Evolutionary conservation across 2,888 invertebrate species (phyloP).

Genomic region (Gortyna flavago): DNA sequence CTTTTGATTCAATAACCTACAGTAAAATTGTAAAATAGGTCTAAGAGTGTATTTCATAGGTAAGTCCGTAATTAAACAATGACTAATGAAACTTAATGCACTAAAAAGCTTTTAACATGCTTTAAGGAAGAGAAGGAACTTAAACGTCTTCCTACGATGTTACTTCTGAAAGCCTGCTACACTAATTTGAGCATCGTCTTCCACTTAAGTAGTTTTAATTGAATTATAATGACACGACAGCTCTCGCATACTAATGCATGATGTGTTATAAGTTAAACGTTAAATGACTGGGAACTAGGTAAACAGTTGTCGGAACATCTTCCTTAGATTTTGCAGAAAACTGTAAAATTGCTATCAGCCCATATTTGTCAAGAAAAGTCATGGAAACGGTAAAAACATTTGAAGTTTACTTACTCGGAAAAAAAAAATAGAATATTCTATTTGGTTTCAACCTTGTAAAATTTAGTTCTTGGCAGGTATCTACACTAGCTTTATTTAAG

Average conservation of each 20-base stretch:
- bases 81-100: conserved; percentile 50
- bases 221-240: conserved; percentile 34
- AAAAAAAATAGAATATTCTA: background rate
- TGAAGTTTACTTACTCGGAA: background rate
- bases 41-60: background rate
- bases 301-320: too few relatives aligned
- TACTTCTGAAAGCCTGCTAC: conserved; percentile 53
- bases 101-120: conserved; percentile 57
- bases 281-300: background rate
- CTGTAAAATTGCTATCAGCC: background rate
- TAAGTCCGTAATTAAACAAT: conserved; percentile 20
- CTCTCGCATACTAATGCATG: conserved; percentile 22
- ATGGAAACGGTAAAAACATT: too few relatives aligned
- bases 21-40: background rate
- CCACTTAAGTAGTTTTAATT: conserved; percentile 48
- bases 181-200: conserved; percentile 50
- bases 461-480: background rate
- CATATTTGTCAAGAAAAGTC: background rate
- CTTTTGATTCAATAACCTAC: background rate
- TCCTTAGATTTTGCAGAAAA: background rate
- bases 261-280: conserved; percentile 24
- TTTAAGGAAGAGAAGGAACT: conserved; percentile 43
- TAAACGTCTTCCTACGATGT: conserved; percentile 39
- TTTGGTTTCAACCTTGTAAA: background rate
- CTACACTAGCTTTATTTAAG: background rate